Percentiles rank a stretch among this genome's conserved stretches.
Evolutionary conservation across 2,113 vertebrate genomes (phyloP).

Genomic region (Podocnemis expansa): DNA sequence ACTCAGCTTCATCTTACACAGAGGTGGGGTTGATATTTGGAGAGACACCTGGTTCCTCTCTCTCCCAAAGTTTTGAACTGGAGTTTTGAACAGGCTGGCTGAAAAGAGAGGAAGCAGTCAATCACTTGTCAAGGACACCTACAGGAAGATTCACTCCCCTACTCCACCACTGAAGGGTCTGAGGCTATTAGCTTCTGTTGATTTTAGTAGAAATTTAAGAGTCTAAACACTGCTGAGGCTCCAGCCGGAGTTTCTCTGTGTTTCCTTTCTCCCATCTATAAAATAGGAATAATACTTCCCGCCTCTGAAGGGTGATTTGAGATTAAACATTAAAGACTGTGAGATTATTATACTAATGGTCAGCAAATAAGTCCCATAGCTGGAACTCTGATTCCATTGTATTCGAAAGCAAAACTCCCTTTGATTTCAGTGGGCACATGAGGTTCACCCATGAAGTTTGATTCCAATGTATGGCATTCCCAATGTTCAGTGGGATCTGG

Average conservation of each 20-base stretch:
- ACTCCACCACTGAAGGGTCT: background rate
- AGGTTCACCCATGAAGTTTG: background rate
- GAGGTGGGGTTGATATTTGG: background rate
- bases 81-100: background rate
- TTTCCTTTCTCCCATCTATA: background rate
- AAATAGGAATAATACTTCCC: background rate
- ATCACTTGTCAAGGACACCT: background rate
- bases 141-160: background rate
- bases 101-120: background rate
- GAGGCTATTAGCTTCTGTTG: background rate
- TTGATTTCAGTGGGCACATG: background rate
- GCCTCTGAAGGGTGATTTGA: no score
- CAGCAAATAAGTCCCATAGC: no score
- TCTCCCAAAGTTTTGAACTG: background rate
- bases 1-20: background rate
- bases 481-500: background rate
- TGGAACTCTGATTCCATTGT: background rate
- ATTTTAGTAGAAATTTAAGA: background rate
- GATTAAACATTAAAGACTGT: background rate
- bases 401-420: background rate
- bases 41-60: accelerated
- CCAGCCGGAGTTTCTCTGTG: background rate
- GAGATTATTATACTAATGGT: background rate
- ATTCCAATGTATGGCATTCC: background rate
- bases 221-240: background rate